Conservation (phyloP, 1,140 invertebrate genomes). For the Drosophila orena region DNA sequence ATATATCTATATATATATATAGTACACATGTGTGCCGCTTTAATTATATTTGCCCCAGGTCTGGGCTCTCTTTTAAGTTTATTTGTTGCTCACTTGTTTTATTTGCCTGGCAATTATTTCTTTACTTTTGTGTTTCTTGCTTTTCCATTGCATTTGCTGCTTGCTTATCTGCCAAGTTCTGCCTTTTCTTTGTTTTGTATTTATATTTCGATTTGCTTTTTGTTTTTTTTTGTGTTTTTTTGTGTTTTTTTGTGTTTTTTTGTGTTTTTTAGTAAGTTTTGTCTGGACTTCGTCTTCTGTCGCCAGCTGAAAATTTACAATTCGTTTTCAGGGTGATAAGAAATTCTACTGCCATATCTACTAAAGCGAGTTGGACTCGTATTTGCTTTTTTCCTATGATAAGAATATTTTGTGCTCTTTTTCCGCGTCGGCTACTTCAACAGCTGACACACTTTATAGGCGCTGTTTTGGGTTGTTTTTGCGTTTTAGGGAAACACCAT, state of each 20-base stretch:
- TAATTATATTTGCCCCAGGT: constrained; percentile 51
- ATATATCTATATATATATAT: not conserved
- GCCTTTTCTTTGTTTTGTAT: not conserved
- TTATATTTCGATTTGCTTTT: constrained; percentile 30
- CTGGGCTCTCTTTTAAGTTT: constrained; percentile 17
- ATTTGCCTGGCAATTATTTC: constrained; percentile 6
- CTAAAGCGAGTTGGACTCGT: constrained; percentile 14
- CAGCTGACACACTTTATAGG: constrained; percentile 14
- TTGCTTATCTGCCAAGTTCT: constrained; percentile 25
- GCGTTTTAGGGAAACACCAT: constrained; percentile 3
- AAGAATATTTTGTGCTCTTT: constrained; percentile 35
- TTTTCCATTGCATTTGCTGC: constrained; percentile 7
- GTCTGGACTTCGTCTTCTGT: constrained; percentile 30
- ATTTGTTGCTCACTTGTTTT: constrained; percentile 15
- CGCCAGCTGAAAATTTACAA: constrained; percentile 30
- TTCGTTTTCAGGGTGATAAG: constrained; percentile 57
- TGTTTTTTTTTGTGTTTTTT: constrained; percentile 10
- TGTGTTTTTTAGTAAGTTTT: constrained; percentile 15
- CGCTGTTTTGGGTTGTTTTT: not conserved
- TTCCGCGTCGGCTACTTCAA: constrained; percentile 37
- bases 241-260: constrained; percentile 9
- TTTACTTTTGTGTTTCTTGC: constrained; percentile 4
- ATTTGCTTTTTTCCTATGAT: constrained; percentile 41
- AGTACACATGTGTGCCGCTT: constrained; percentile 6
- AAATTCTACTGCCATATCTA: constrained; percentile 57